Evolutionary conservation across 2,113 vertebrate species (phyloP), one percentile per base, ranked within the genome.

Genomic region (Acrocephalus kingi): DNA sequence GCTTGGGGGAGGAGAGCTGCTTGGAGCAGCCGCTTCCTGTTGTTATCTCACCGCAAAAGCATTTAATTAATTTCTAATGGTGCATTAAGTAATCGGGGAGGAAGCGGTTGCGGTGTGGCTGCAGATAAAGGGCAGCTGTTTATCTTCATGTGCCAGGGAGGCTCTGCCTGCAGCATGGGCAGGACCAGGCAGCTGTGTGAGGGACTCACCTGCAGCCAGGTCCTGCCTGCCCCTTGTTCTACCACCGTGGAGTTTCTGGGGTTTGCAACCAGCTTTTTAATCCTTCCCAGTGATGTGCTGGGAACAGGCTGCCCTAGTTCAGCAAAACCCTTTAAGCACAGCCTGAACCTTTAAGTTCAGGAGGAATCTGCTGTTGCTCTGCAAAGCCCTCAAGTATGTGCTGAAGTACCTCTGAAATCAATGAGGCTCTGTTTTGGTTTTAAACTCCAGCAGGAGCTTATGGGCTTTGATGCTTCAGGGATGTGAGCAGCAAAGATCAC

Each of bases 61-160:
- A 96, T 97, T 97, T 96, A 96, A 97, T 97, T 96, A 97, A 96
- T 96, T 96, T 93, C 93, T 94, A 93, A 92, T 95, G 94, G 89
- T 35, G 21, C 25, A 6, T 92, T 90, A 90, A 96, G 90, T 88
- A 78, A 95, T 79, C 69, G 0, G 9, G 64, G 91, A 93, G 96
- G 88, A 96, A 96, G 92, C 21, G 27, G 89, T 89, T 91, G 89
- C 2, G 12, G 88, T 89, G 93, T 77, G 69, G 90, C 92, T 90
- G 92, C 92, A 96, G 96, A 94, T 93, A 84, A 93, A 93, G 84
- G 92, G 92, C 93, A 89, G 95, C 84, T 96, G 90, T 77, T 85
- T 80, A 71, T 95, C 93, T 92, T 64, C 7, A 0, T 49, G 69
- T 37, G 69, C 77, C 5, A 35, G 56, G 92, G 83, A 86, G 49